Evolutionary conservation across 2,888 invertebrate genomes (phyloP).

Genomic region (Sepioteuthis lessoniana): DNA sequence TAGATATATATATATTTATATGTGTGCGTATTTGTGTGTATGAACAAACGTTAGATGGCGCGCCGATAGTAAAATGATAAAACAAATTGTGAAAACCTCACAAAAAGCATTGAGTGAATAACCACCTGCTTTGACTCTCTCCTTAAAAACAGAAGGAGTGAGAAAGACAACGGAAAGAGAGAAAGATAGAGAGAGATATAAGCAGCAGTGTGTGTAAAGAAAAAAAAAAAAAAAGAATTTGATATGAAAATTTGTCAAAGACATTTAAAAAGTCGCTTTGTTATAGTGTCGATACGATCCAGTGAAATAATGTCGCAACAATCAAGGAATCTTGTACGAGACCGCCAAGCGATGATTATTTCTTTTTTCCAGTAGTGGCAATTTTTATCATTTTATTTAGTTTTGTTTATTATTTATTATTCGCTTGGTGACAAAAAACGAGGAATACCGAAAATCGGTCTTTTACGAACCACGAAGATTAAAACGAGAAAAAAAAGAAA

Average conservation of each 20-base stretch:
- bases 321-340: background rate
- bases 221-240: background rate
- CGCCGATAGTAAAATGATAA: background rate
- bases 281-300: background rate
- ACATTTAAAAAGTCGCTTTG: background rate
- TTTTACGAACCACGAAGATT: background rate
- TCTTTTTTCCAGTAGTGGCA: background rate
- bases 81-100: background rate
- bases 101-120: background rate
- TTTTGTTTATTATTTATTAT: background rate
- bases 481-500: background rate
- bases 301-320: background rate
- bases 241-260: background rate
- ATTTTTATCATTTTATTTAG: background rate
- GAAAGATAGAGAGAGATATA: background rate
- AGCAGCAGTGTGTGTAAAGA: background rate
- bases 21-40: no score
- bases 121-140: constrained; percentile 1
- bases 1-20: no score
- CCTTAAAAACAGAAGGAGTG: background rate
- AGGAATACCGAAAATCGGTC: background rate
- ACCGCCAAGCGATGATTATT: background rate
- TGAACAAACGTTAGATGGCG: background rate
- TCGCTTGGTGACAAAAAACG: background rate
- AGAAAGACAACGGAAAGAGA: background rate